These are phyloP conservation scores for Carabus problematicus DNA, from an alignment of 2,888 invertebrate species.

Conservation along the genomic window DNA sequence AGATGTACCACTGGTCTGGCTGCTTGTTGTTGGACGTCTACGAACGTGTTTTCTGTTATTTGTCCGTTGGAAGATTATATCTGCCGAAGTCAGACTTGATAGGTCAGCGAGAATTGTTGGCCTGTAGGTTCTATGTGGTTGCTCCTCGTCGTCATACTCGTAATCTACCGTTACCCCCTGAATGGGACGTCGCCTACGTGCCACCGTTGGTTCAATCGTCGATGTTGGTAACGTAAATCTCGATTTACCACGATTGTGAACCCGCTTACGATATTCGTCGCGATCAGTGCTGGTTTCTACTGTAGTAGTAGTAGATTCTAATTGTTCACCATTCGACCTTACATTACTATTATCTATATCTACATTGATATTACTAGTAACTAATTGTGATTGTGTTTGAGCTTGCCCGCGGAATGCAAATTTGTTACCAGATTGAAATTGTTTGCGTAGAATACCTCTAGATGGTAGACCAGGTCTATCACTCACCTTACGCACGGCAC, in stretches of 20 bases:
- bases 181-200: conserved; percentile 44
- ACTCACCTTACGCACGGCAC: conserved; percentile 64
- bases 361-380: neutral
- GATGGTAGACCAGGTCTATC: conserved; percentile 43
- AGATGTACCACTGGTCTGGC: neutral
- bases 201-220: conserved; percentile 39
- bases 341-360: conserved; percentile 8
- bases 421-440: conserved; percentile 27
- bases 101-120: conserved; percentile 61
- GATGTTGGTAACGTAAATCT: conserved; percentile 41
- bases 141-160: conserved; percentile 49
- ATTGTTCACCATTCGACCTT: conserved; percentile 2
- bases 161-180: conserved; percentile 48
- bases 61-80: conserved; percentile 50
- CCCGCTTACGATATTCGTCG: conserved; percentile 28
- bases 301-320: conserved; percentile 18
- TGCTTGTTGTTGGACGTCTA: conserved; percentile 19
- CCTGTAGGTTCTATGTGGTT: conserved; percentile 52
- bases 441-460: conserved; percentile 31
- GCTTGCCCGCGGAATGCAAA: conserved; percentile 1
- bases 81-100: conserved; percentile 64
- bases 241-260: conserved; percentile 40
- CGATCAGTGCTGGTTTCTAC: conserved; percentile 20
- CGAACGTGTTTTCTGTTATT: conserved; percentile 39
- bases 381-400: conserved; percentile 17